Conservation (phyloP, 1,140 invertebrate species). For the Ruditapes philippinarum region DNA sequence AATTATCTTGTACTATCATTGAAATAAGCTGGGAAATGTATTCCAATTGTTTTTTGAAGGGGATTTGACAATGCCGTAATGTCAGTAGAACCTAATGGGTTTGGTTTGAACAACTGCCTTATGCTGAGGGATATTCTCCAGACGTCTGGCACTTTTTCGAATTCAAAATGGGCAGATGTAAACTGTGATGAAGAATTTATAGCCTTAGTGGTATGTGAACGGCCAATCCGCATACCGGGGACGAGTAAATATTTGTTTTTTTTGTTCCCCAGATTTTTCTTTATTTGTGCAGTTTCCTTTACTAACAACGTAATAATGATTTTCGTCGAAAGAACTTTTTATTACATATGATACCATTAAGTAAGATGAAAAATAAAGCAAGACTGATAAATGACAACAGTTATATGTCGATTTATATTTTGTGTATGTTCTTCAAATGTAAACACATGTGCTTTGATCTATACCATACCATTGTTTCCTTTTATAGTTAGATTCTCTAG, state of each 20-base stretch:
- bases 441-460: no score
- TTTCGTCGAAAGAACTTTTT: no score
- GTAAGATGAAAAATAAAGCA: no score
- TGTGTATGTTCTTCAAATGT: no score
- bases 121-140: conserved; percentile 10
- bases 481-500: no score
- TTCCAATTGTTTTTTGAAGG: neutral
- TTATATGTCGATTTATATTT: no score
- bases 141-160: neutral
- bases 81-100: conserved; percentile 17
- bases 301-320: no score
- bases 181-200: neutral
- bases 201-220: neutral
- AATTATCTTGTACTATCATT: neutral
- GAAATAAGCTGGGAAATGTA: neutral
- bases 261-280: neutral
- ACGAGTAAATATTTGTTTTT: neutral
- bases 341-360: no score
- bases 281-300: no score
- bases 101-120: neutral
- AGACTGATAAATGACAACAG: no score
- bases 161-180: conserved; percentile 20
- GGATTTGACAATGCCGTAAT: neutral
- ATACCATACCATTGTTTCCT: no score
- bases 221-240: neutral